These are phyloP conservation scores for Brienomyrus brachyistius DNA, from an alignment of 2,113 vertebrate genomes.

Conservation along the genomic window DNA sequence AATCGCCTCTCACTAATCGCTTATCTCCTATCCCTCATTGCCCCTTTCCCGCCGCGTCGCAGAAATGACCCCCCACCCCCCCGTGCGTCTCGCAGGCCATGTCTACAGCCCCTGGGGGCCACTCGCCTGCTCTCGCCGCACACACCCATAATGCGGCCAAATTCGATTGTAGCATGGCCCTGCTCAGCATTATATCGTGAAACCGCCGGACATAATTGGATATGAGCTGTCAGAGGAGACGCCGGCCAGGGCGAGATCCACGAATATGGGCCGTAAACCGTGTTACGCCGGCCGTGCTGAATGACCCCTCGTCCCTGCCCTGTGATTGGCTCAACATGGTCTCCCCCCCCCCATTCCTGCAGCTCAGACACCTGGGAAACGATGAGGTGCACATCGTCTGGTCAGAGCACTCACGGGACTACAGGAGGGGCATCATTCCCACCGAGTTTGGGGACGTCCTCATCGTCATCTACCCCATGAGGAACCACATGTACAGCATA, in stretches of 20 bases:
- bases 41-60: slow-evolving; percentile 73
- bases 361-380: slow-evolving; percentile 96
- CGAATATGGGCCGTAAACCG: slow-evolving; percentile 46
- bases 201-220: slow-evolving; percentile 91
- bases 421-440: slow-evolving; percentile 94
- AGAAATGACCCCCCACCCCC: slow-evolving; percentile 64
- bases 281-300: slow-evolving; percentile 50
- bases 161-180: slow-evolving; percentile 87
- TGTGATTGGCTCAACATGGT: background rate
- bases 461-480: slow-evolving; percentile 97
- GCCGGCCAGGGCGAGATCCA: slow-evolving; percentile 53
- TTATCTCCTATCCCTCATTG: slow-evolving; percentile 76
- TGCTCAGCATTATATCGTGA: slow-evolving; percentile 91
- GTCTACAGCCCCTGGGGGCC: slow-evolving; percentile 71
- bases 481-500: slow-evolving; percentile 97
- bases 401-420: slow-evolving; percentile 97
- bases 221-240: slow-evolving; percentile 58
- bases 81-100: slow-evolving; percentile 67
- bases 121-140: slow-evolving; percentile 71
- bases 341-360: background rate
- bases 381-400: slow-evolving; percentile 98
- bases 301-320: background rate
- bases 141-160: slow-evolving; percentile 91
- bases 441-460: slow-evolving; percentile 98
- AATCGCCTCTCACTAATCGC: slow-evolving; percentile 68